These are phyloP conservation scores for Enoplosus armatus DNA, from an alignment of 2,797 vertebrate species.

Conservation along the genomic window DNA sequence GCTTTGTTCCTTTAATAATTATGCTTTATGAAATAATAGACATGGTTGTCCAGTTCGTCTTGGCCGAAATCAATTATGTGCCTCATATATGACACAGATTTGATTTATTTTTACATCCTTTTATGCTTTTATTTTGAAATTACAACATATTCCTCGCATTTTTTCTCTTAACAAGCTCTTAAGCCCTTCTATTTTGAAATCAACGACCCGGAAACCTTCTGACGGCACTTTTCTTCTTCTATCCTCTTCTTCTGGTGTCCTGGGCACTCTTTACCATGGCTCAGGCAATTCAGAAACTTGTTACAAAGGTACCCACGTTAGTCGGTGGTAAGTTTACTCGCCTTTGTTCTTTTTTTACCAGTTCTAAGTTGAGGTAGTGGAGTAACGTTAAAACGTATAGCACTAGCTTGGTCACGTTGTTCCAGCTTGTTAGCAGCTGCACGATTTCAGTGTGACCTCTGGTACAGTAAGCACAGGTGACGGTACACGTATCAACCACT, in stretches of 20 bases:
- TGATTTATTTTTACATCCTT: not conserved
- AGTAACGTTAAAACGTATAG: not conserved
- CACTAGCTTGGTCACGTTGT: not conserved
- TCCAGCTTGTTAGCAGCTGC: not conserved
- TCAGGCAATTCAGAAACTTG: slow-evolving; percentile 85
- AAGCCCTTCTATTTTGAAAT: slow-evolving; percentile 51
- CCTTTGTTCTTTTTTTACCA: not conserved
- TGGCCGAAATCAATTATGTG: not conserved
- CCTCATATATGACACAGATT: not conserved
- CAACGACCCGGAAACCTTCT: slow-evolving; percentile 42
- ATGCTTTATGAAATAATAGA: not conserved
- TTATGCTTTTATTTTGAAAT: slow-evolving; percentile 24
- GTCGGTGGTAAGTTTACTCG: slow-evolving; percentile 83
- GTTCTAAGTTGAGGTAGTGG: not conserved
- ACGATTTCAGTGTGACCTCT: slow-evolving; percentile 47
- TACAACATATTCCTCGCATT: accelerated
- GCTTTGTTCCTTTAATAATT: not conserved
- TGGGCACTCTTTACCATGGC: slow-evolving; percentile 79
- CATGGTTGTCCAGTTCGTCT: not conserved
- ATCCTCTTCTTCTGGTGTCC: not conserved
- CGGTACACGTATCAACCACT: no score
- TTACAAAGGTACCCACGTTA: slow-evolving; percentile 85
- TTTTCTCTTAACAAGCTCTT: not conserved
- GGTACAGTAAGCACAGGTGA: not conserved
- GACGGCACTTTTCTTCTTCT: not conserved